phyloP scores from a whole-genome alignment of 2,888 invertebrate species.

The Tetragonisca angustula region DNA sequence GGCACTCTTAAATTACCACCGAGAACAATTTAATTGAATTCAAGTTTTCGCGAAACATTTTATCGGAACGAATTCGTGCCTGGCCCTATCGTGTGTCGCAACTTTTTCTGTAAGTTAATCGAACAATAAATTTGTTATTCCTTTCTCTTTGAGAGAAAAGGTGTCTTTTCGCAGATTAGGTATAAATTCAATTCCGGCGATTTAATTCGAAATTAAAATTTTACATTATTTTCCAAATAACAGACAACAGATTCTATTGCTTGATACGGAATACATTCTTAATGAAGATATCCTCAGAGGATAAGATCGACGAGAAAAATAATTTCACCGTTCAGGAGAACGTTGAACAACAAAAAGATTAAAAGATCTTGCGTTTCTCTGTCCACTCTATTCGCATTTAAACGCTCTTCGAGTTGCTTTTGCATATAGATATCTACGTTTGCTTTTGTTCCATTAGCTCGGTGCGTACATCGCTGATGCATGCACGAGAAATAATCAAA shows the following conservation, averaged over 20 bases:
- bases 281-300: background rate
- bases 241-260: background rate
- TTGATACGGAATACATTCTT: background rate
- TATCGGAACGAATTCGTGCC: background rate
- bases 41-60: background rate
- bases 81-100: background rate
- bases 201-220: too few species aligned
- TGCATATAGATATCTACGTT: background rate
- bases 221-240: too few species aligned
- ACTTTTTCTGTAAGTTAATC: background rate
- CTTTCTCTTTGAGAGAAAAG: too few species aligned
- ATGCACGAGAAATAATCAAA: slow-evolving; percentile 14
- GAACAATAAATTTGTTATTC: background rate
- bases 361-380: too few species aligned
- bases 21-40: background rate
- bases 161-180: too few species aligned
- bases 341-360: background rate
- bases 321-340: background rate
- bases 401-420: background rate
- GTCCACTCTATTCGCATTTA: background rate
- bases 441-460: background rate
- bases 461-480: background rate
- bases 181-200: too few species aligned
- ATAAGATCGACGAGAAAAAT: background rate
- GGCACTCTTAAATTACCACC: background rate